A percentile compares a stretch with the other conserved stretches of the same genome.
Conservation (phyloP, 2,888 invertebrate species). For the Sipha maydis region DNA sequence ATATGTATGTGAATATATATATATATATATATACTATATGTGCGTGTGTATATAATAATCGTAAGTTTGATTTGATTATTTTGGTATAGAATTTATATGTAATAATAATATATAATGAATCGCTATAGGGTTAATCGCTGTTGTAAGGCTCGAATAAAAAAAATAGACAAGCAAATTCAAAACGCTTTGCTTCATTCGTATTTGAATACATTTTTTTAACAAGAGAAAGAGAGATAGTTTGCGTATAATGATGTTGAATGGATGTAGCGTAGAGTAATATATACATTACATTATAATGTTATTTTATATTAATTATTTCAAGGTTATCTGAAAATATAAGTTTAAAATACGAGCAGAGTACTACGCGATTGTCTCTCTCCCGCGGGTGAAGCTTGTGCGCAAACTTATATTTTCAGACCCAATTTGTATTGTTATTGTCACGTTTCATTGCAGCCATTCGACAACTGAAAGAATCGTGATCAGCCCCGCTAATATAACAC, state of each 20-base stretch:
- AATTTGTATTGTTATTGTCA: slow-evolving; percentile 33
- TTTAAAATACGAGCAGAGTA: not conserved
- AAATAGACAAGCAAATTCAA: slow-evolving; percentile 9
- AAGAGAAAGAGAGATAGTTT: slow-evolving; percentile 58
- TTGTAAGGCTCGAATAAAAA: not conserved
- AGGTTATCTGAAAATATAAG: slow-evolving; percentile 41
- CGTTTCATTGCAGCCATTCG: slow-evolving; percentile 28
- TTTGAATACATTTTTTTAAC: slow-evolving; percentile 8
- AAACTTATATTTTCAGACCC: slow-evolving; percentile 36
- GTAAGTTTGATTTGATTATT: slow-evolving; percentile 14
- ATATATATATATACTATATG: not conserved
- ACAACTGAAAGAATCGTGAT: slow-evolving; percentile 34
- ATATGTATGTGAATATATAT: not conserved
- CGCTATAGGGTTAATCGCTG: slow-evolving; percentile 8
- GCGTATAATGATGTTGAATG: slow-evolving; percentile 38
- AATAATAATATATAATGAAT: not conserved
- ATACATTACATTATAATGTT: not conserved
- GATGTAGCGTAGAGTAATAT: slow-evolving; percentile 40
- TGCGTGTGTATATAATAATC: not conserved
- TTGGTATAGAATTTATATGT: slow-evolving; percentile 8
- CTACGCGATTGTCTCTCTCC: no score
- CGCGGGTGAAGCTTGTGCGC: not conserved
- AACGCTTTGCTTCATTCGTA: slow-evolving; percentile 43
- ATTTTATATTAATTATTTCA: not conserved
- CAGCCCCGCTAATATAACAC: not conserved